Base-by-base conservation (phyloP, 2,888 invertebrate species). In the Notodonta dromedarius region DNA sequence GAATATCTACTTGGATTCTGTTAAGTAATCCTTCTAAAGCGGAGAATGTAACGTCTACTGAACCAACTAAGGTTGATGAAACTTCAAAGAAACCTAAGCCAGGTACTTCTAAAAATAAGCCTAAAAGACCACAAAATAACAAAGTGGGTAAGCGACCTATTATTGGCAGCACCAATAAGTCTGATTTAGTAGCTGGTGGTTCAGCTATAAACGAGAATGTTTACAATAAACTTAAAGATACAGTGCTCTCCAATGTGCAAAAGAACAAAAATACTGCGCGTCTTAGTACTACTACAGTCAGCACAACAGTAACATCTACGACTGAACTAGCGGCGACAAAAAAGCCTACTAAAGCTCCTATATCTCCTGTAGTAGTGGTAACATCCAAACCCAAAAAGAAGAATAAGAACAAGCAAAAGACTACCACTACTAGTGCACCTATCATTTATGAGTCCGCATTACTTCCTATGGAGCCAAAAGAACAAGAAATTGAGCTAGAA, bases 1-100 rank as follows among this genome's bases (percentile, higher is more conserved):
- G 96, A 0, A 93, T 97, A 65, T 97, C 96, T 0, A 97, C 97
- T 0, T 97, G 97, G 97, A 95, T 97, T 65, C 89, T 96, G 16
- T 83, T 97, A 16, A 96, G 96, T 68, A 92, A 87, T 66, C 89
- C 94, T 0, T 71, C 84, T 3, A 88, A 82, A 70, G 86, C 87
- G 57, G 89, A 83, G 60, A 66, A 73, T 8, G 74, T 84, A 39
- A 75, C 78, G 46, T 84, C 90, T n/a, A 93, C 91, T 1, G 93
- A 92, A 68, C 81, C 92, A 5, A 88, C 89, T 8, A 88, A 91
- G 81, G 62, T 78, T 42, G 86, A 91, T 40, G 89, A 88, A 57
- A 74, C 70, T 24, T 75, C 74, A 24, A 91, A 91, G 67, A 89
- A 94, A 78, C 78, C 82, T 51, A 88, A 89, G 57, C 84, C 90